Conservation (phyloP, 2,888 invertebrate genomes). For the Protonemura montana region DNA sequence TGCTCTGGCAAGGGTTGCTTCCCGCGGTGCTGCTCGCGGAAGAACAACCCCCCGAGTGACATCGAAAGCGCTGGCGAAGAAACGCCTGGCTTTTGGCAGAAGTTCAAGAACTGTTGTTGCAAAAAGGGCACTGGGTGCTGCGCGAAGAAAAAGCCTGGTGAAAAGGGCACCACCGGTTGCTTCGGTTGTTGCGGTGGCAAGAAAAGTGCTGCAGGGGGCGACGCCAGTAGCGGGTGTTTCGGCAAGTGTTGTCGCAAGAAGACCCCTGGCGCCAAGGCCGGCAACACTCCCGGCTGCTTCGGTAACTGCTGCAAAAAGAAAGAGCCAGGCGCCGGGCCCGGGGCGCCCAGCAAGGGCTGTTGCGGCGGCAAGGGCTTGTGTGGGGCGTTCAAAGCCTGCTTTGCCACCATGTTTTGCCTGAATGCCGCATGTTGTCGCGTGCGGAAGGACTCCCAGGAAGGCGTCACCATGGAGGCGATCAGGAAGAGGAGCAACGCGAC, state of each 20-base stretch:
- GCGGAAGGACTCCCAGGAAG: conserved; percentile 43
- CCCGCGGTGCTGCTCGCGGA: conserved; percentile 30
- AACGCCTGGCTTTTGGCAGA: not conserved
- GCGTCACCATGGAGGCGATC: conserved; percentile 44
- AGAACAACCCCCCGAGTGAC: not conserved
- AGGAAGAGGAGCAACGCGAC: conserved; percentile 43
- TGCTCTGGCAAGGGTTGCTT: conserved; percentile 14
- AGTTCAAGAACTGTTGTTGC: not conserved
- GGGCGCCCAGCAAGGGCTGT: not conserved
- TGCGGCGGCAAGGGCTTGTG: conserved; percentile 7
- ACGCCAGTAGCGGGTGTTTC: conserved; percentile 33
- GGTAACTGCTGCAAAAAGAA: conserved; percentile 9
- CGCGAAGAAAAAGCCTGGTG: conserved; percentile 62
- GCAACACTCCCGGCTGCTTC: not conserved
- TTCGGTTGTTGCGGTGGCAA: conserved; percentile 51
- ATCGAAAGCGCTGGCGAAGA: conserved; percentile 1
- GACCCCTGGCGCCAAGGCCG: not conserved
- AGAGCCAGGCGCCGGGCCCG: not conserved
- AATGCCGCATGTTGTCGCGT: conserved; percentile 49
- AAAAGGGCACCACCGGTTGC: conserved; percentile 59
- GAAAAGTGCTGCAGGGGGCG: conserved; percentile 46
- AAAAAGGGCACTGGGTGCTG: conserved; percentile 53
- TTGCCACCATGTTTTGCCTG: conserved; percentile 50
- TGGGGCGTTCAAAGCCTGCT: conserved; percentile 43
- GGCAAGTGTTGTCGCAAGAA: conserved; percentile 29